Evolutionary conservation across 2,888 invertebrate species (phyloP).

Genomic region (Rotaria sp.): DNA sequence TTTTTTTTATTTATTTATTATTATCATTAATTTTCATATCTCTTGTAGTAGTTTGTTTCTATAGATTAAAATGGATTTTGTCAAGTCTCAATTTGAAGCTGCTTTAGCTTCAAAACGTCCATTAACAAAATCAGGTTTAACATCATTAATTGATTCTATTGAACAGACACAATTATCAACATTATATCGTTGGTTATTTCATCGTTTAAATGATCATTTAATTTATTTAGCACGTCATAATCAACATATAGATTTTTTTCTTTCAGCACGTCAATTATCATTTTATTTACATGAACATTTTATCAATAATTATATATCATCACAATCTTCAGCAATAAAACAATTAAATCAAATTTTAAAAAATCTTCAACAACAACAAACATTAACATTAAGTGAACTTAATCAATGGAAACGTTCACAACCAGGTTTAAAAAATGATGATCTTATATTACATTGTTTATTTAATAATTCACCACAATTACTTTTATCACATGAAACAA

Average conservation of each 20-base stretch:
- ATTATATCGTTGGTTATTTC: background rate
- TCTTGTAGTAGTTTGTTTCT: too few relatives aligned
- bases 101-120: background rate
- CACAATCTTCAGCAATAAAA: background rate
- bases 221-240: background rate
- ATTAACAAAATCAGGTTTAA: background rate
- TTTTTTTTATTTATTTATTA: background rate
- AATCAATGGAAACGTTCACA: conserved; percentile 23
- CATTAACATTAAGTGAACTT: background rate
- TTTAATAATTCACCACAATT: conserved; percentile 14
- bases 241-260: background rate
- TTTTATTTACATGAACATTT: conserved; percentile 15
- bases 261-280: background rate
- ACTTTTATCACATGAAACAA: background rate
- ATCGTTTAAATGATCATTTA: conserved; percentile 18
- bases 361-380: background rate
- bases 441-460: conserved; percentile 1
- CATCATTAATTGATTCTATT: background rate
- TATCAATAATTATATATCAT: background rate
- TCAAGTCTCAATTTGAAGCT: background rate
- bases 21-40: background rate
- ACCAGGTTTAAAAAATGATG: background rate
- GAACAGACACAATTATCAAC: background rate
- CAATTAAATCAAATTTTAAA: conserved; percentile 9
- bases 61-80: background rate